These are phyloP conservation scores for Gambusia yucatana DNA, from an alignment of 2,797 vertebrate species.

Conservation along the genomic window DNA sequence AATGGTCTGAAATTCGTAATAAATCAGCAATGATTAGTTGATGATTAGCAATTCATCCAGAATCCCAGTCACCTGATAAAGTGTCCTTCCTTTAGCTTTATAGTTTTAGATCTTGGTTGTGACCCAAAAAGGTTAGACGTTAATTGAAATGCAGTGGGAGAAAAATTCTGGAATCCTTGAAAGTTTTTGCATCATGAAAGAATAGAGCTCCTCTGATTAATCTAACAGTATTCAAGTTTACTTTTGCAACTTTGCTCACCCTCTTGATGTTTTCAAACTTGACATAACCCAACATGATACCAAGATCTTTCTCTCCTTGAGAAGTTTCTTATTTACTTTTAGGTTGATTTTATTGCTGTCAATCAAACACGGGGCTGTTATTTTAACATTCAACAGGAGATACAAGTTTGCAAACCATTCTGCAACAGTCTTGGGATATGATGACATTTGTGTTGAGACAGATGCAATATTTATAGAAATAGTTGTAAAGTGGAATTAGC, in stretches of 20 bases:
- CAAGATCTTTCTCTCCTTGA: not conserved
- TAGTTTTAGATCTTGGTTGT: not conserved
- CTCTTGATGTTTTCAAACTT: not conserved
- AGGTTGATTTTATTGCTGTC: not conserved
- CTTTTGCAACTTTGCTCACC: slow-evolving; percentile 1
- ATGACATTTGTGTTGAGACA: not conserved
- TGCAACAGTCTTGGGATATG: not conserved
- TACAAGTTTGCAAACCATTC: not conserved
- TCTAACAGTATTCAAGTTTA: not conserved
- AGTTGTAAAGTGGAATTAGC: not conserved
- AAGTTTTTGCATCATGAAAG: not conserved
- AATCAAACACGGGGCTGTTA: not conserved
- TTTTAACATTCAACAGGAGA: not conserved
- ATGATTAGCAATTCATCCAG: not conserved
- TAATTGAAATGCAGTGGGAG: not conserved
- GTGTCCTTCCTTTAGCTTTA: not conserved
- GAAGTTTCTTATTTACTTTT: not conserved
- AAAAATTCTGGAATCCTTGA: not conserved
- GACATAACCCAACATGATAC: not conserved
- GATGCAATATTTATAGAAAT: not conserved
- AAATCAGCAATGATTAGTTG: not conserved
- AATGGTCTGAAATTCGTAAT: not conserved
- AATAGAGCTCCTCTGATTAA: not conserved
- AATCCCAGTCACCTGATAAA: not conserved
- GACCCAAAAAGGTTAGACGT: too few species aligned